Conservation (phyloP, 2,113 vertebrate genomes). For the Dromas ardeola region DNA sequence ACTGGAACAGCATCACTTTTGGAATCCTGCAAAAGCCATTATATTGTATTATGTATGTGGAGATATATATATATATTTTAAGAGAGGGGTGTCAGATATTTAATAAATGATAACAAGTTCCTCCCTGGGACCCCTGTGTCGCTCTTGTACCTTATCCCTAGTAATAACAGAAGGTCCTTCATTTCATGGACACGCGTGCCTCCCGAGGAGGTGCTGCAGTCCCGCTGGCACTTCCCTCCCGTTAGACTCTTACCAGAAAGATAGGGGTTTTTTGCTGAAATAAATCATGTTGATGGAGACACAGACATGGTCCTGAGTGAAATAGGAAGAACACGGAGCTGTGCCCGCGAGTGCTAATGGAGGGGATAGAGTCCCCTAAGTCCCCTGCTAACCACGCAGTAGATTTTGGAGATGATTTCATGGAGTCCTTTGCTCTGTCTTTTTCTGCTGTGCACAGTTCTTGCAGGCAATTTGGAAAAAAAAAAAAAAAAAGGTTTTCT, state of each 20-base stretch:
- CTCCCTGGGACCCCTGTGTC: neutral
- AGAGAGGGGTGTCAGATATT: neutral
- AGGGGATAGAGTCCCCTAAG: neutral
- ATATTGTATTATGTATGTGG: neutral
- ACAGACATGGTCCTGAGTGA: neutral
- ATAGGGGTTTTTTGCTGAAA: neutral
- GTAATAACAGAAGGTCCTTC: neutral
- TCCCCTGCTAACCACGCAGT: neutral
- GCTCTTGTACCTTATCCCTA: neutral
- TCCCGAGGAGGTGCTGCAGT: neutral
- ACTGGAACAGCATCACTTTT: constrained; percentile 2
- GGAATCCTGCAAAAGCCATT: constrained; percentile 60
- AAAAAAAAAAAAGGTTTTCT: neutral
- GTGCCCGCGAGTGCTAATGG: neutral
- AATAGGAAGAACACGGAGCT: neutral
- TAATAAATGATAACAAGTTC: constrained; percentile 15
- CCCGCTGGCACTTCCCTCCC: neutral
- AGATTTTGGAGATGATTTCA: neutral
- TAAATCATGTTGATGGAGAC: neutral
- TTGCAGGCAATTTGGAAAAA: neutral
- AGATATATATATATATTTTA: neutral
- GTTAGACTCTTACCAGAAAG: neutral
- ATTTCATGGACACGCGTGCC: neutral
- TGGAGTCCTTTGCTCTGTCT: neutral
- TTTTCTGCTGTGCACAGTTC: neutral